Evolutionary conservation across 2,113 vertebrate species (phyloP), one percentile per base, ranked within the genome.

Genomic region (Cathartes aura): DNA sequence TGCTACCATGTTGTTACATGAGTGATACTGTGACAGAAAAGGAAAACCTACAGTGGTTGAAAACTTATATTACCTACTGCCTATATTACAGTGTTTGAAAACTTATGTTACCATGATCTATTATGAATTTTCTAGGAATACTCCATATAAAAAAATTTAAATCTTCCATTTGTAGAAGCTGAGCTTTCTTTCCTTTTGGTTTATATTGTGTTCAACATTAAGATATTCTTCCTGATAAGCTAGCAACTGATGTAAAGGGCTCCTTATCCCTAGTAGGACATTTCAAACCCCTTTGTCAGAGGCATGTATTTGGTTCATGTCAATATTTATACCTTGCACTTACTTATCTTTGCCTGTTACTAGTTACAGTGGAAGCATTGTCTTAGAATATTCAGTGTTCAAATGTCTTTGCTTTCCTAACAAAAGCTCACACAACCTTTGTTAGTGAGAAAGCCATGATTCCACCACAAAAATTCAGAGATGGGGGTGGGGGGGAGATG

Each of bases 401-500:
- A 88, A 30, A n/a, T 85, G 7, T 45, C n/a, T 52, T 85, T 82
- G 6, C 20, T 82, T 78, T 89, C 32, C 55, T 94, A 53, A 64
- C 38, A 67, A 86, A 92, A 70, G 18, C 29, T 93, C 62, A 42
- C 45, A 26, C 11, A 40, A 14, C 27, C 17, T 74, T 52, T 89
- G 40, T 45, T 85, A 30, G 45, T 59, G 43, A 75, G 40, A 93
- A 86, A 85, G 30, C 59, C 2, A 2, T 70, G 34, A 64, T 87
- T 67, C 64, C 40, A 47, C 8, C 4, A 64, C 29, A 89, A 93
- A 36, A 89, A 72, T 22, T 47, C 23, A 36, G 15, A 78, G 30
- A 6, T 11, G 47, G 19, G 2, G 6, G 6, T 4, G 27, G 12
- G 14, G 2, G 15, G 4, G 18, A 64, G 27, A 45, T 2, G 4